A percentile compares a stretch with the other conserved stretches of the same genome.
phyloP scores from a whole-genome alignment of 2,888 invertebrate genomes.

The Drosophila flavopinicola region DNA sequence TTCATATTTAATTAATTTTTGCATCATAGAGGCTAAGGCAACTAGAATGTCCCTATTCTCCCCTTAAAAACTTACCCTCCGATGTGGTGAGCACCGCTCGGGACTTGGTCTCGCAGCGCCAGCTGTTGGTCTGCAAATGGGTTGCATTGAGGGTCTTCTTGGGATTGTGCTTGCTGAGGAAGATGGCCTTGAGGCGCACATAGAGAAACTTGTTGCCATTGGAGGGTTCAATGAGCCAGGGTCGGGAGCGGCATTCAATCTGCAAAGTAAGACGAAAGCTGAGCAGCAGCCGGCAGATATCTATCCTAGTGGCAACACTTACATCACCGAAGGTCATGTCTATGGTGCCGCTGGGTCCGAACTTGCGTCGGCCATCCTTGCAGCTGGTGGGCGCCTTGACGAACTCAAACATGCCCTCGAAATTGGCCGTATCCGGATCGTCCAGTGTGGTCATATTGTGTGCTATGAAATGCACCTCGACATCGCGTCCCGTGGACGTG shows the following conservation, averaged over 20 bases:
- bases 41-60: too few relatives aligned
- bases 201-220: conserved; percentile 90
- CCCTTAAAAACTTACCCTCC: conserved; percentile 82
- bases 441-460: conserved; percentile 93
- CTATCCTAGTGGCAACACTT: conserved; percentile 40
- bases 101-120: conserved; percentile 90
- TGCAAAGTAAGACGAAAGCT: conserved; percentile 77
- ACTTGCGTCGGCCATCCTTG: conserved; percentile 88
- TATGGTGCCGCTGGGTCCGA: conserved; percentile 91
- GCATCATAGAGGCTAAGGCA: too few relatives aligned
- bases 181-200: conserved; percentile 90
- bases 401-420: conserved; percentile 94
- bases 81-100: conserved; percentile 92
- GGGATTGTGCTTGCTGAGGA: conserved; percentile 84
- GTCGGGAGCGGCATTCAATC: conserved; percentile 92
- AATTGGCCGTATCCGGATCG: conserved; percentile 93
- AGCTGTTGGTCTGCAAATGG: conserved; percentile 86
- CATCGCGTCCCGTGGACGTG: conserved; percentile 90
- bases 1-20: too few relatives aligned
- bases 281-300: rapidly evolving
- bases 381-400: conserved; percentile 89
- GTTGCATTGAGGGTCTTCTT: conserved; percentile 86
- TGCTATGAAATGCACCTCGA: conserved; percentile 92
- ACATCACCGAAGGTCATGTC: conserved; percentile 86
- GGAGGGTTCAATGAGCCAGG: conserved; percentile 92